A percentile compares a stretch with the other conserved stretches of the same genome.
phyloP scores from a whole-genome alignment of 1,140 invertebrate species.

The Lepidostoma basale region DNA sequence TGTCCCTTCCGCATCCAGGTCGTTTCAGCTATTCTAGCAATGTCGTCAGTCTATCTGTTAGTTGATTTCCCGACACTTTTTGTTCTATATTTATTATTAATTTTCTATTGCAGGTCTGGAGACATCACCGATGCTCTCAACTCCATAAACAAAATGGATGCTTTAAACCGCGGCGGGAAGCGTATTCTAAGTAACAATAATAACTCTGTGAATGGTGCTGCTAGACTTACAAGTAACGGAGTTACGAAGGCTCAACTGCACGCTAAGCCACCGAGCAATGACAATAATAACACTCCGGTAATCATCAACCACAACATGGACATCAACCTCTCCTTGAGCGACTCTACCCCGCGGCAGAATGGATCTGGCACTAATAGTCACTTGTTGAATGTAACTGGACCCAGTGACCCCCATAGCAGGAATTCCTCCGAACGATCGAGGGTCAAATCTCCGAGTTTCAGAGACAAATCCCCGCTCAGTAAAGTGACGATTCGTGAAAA shows the following conservation, averaged over 20 bases:
- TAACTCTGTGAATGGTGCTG: conserved; percentile 11
- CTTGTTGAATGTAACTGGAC: conserved; percentile 29
- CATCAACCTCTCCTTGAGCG: conserved; percentile 26
- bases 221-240: background rate
- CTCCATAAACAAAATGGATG: conserved; percentile 33
- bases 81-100: background rate
- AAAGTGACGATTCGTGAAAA: conserved; percentile 26
- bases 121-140: conserved; percentile 32
- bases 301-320: conserved; percentile 23
- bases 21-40: too few relatives aligned
- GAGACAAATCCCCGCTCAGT: conserved; percentile 39
- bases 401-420: background rate
- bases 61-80: background rate
- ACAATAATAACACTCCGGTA: conserved; percentile 35
- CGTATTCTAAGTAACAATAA: conserved; percentile 26
- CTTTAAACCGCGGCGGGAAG: conserved; percentile 18
- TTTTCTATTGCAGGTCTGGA: conserved; percentile 32
- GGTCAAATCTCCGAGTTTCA: conserved; percentile 36
- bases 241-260: conserved; percentile 25
- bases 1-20: too few relatives aligned
- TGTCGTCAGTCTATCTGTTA: too few relatives aligned
- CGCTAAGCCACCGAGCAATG: background rate
- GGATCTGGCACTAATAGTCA: conserved; percentile 24
- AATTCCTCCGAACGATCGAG: conserved; percentile 36
- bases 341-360: conserved; percentile 32